phyloP scores from a whole-genome alignment of 2,797 vertebrate species.

The Melanotaenia pygmaea region DNA sequence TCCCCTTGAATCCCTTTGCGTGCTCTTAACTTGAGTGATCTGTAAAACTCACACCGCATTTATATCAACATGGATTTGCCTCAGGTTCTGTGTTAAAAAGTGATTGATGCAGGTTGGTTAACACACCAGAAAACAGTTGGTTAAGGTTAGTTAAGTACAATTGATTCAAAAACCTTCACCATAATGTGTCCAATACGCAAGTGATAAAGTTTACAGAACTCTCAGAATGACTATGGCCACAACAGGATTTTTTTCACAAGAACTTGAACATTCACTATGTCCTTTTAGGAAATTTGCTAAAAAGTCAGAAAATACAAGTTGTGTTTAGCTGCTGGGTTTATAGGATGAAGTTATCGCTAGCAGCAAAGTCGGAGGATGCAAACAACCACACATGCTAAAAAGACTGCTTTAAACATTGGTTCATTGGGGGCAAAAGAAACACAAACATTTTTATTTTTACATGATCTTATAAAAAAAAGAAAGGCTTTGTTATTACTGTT shows the following conservation, averaged over 20 bases:
- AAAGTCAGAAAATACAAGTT: not conserved
- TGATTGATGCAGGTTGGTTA: not conserved
- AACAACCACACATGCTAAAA: not conserved
- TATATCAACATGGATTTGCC: not conserved
- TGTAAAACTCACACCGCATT: not conserved
- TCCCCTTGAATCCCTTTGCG: not conserved
- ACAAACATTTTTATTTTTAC: too few relatives aligned
- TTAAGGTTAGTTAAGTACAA: not conserved
- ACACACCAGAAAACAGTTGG: too few relatives aligned
- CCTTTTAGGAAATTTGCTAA: not conserved
- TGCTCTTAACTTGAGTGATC: not conserved
- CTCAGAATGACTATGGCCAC: not conserved
- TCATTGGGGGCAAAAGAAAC: not conserved
- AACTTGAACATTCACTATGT: too few relatives aligned
- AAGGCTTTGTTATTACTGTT: too few relatives aligned
- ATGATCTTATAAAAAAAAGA: too few relatives aligned
- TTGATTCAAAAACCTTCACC: not conserved
- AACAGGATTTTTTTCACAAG: too few relatives aligned
- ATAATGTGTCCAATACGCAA: not conserved
- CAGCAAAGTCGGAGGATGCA: not conserved
- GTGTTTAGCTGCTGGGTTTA: too few relatives aligned
- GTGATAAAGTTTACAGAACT: not conserved
- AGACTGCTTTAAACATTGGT: not conserved
- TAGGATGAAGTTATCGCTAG: too few relatives aligned
- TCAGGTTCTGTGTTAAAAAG: not conserved